Evolutionary conservation across 30 jellyfish, hydroid and myxozoan species (phyloP).

Genomic region (Mastigias papua): DNA sequence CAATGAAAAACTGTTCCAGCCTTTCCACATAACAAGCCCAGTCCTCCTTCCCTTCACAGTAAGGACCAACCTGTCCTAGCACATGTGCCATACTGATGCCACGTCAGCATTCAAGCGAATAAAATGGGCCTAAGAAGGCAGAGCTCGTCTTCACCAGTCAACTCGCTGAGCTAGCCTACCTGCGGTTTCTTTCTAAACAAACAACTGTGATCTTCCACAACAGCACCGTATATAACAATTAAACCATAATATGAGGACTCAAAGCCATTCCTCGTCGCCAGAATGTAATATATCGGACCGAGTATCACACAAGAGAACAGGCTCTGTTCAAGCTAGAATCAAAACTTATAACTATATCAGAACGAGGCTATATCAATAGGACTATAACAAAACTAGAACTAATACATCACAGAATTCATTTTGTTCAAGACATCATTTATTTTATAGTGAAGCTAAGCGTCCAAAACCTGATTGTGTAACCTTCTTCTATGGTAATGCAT

Average conservation of each 20-base stretch:
- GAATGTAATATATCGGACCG: constrained; percentile 24
- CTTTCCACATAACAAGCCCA: constrained; percentile 57
- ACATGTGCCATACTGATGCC: constrained; percentile 7
- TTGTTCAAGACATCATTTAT: too few species aligned
- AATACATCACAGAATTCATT: constrained; percentile 50
- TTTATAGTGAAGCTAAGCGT: too few species aligned
- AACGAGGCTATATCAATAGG: constrained; percentile 41
- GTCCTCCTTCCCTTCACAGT: constrained; percentile 40
- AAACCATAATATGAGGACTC: constrained; percentile 27
- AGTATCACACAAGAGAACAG: not conserved
- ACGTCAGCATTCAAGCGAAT: constrained; percentile 33
- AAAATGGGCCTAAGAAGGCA: constrained; percentile 43
- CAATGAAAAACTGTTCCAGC: constrained; percentile 53
- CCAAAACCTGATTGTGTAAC: too few species aligned
- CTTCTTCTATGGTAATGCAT: too few species aligned
- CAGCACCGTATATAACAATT: constrained; percentile 4
- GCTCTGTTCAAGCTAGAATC: not conserved
- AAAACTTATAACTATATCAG: not conserved
- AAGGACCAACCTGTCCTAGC: constrained; percentile 40
- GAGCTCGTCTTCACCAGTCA: constrained; percentile 54
- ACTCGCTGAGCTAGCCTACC: constrained; percentile 25
- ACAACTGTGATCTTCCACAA: too few species aligned
- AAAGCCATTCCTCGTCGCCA: constrained; percentile 50
- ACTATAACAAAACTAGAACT: constrained; percentile 6
- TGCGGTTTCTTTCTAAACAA: not conserved